Evolutionary conservation across 2,888 invertebrate species (phyloP).

Genomic region (Agrilus mali): DNA sequence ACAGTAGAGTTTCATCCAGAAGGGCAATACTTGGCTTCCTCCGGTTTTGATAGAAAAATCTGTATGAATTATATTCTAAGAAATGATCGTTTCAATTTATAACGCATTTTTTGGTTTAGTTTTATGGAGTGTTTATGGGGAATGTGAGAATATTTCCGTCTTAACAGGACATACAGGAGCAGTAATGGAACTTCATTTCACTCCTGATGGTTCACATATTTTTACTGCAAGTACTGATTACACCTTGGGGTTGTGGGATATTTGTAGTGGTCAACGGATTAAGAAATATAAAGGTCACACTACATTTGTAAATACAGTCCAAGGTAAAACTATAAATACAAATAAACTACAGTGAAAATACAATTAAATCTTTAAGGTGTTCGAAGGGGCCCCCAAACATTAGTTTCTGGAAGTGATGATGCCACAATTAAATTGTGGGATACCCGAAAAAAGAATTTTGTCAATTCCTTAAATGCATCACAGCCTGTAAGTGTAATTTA

Average conservation of each 20-base stretch:
- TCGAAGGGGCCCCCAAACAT: constrained; percentile 76
- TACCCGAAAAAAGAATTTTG: constrained; percentile 71
- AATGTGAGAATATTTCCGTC: constrained; percentile 92
- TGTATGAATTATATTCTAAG: constrained; percentile 43
- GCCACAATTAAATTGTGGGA: constrained; percentile 89
- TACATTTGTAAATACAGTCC: constrained; percentile 61
- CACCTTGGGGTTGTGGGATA: constrained; percentile 92
- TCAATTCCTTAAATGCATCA: constrained; percentile 55
- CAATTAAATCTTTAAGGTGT: constrained; percentile 39
- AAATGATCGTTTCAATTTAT: background rate
- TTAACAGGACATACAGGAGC: constrained; percentile 94
- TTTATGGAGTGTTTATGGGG: constrained; percentile 94
- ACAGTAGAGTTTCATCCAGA: constrained; percentile 90
- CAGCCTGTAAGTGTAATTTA: constrained; percentile 41
- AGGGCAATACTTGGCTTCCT: constrained; percentile 85
- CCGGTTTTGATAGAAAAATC: constrained; percentile 91
- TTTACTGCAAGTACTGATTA: constrained; percentile 92
- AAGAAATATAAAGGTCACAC: constrained; percentile 81
- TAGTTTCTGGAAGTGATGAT: constrained; percentile 94
- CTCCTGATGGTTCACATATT: constrained; percentile 70
- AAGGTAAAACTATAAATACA: constrained; percentile 31
- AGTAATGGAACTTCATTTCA: constrained; percentile 84
- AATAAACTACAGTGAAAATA: too few species aligned
- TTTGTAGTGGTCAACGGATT: constrained; percentile 73
- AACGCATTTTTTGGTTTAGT: constrained; percentile 40